Conservation (phyloP, 2,797 vertebrate species). For the Liparis tanakae region DNA sequence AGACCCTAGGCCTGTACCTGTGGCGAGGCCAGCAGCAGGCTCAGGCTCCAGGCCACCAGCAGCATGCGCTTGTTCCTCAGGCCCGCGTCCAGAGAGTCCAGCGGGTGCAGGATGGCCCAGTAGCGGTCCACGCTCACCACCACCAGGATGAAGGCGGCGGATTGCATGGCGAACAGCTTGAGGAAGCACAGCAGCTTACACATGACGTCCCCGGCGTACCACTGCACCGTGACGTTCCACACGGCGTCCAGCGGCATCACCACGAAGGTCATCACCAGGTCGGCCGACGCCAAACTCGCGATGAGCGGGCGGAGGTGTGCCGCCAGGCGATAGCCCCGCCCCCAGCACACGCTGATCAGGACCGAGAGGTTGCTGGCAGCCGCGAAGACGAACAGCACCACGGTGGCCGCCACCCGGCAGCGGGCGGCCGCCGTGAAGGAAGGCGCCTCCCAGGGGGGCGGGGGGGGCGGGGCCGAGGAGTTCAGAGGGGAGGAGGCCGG, state of each 20-base stretch:
- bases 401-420: constrained; percentile 82
- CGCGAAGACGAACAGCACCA: constrained; percentile 83
- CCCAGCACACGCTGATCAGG: constrained; percentile 84
- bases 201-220: constrained; percentile 83
- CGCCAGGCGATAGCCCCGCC: constrained; percentile 80
- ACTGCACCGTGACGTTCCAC: constrained; percentile 89
- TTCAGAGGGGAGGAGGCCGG: constrained; percentile 18
- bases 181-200: constrained; percentile 89
- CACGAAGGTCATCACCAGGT: constrained; percentile 86
- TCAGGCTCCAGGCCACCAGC: constrained; percentile 82
- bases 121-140: constrained; percentile 89
- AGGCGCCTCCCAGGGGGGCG: constrained; percentile 79
- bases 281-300: constrained; percentile 83
- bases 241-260: constrained; percentile 87
- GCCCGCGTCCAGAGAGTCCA: constrained; percentile 83
- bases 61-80: constrained; percentile 85
- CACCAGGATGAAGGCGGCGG: constrained; percentile 85
- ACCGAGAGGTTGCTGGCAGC: constrained; percentile 81
- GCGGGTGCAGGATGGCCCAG: constrained; percentile 84
- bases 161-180: constrained; percentile 91
- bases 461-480: constrained; percentile 4
- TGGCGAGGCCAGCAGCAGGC: constrained; percentile 85
- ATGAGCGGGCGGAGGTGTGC: constrained; percentile 86
- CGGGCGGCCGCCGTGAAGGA: constrained; percentile 82
- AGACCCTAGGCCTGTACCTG: constrained; percentile 76